Conservation (phyloP, 30 jellyfish, hydroid and myxozoan species). For the Pseudorhiza aurosa region DNA sequence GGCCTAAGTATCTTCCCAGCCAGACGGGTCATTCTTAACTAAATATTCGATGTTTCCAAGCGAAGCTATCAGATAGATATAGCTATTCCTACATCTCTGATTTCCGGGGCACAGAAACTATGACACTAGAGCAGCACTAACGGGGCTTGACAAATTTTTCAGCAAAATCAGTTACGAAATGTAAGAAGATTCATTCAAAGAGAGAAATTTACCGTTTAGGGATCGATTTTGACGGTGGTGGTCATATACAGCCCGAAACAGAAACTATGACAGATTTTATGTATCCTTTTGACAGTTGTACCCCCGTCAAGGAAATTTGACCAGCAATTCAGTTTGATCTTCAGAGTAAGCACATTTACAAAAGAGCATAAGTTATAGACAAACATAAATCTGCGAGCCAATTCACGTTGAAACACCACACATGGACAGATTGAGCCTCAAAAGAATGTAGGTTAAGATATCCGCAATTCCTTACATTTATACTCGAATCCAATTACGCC, state of each 20-base stretch:
- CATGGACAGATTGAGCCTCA: slow-evolving; percentile 43
- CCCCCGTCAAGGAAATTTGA: background rate
- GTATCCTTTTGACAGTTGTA: too few species aligned
- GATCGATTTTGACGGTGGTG: too few species aligned
- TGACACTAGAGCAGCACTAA: too few species aligned
- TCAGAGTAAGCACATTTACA: background rate
- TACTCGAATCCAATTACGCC: slow-evolving; percentile 10
- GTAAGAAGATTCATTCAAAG: background rate
- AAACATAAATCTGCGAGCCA: slow-evolving; percentile 10
- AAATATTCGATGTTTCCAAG: too few species aligned
- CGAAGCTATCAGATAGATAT: too few species aligned
- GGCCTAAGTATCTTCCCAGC: too few species aligned
- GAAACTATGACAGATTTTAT: background rate
- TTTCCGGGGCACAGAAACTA: too few species aligned
- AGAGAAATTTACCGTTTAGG: too few species aligned
- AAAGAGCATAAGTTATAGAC: slow-evolving; percentile 2
- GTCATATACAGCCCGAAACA: background rate
- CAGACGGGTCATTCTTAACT: too few species aligned
- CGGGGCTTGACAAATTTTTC: too few species aligned
- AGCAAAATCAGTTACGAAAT: too few species aligned
- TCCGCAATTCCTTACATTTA: slow-evolving; percentile 11
- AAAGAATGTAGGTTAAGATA: slow-evolving; percentile 28
- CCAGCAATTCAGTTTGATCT: background rate
- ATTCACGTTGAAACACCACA: slow-evolving; percentile 1
- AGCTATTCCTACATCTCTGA: too few species aligned